phyloP scores from a whole-genome alignment of 2,888 invertebrate species.

The Salpingus planirostris region DNA sequence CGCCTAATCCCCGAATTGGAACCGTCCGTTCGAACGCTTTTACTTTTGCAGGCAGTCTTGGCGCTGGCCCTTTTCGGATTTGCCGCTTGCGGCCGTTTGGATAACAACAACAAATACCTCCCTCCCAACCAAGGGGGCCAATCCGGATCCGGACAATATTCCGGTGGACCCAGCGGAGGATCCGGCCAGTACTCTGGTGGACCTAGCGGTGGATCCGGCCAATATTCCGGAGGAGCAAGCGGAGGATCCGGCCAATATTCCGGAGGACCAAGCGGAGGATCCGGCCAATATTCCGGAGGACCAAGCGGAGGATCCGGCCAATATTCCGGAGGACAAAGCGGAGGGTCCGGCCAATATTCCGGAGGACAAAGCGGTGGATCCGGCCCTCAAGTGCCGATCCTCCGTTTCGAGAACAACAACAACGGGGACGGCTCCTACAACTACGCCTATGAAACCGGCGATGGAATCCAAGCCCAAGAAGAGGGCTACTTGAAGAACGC shows the following conservation, averaged over 20 bases:
- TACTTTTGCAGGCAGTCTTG: slow-evolving; percentile 20
- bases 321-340: slow-evolving; percentile 7
- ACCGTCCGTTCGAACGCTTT: slow-evolving; percentile 1
- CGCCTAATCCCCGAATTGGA: too few species aligned
- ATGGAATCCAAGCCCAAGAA: slow-evolving; percentile 44
- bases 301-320: slow-evolving; percentile 14
- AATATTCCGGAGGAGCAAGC: slow-evolving; percentile 9
- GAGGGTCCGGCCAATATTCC: slow-evolving; percentile 11
- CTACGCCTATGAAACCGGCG: slow-evolving; percentile 48
- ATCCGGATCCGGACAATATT: slow-evolving; percentile 13
- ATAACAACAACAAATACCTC: slow-evolving; percentile 23
- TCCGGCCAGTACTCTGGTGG: slow-evolving; percentile 7
- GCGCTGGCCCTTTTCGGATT: slow-evolving; percentile 25
- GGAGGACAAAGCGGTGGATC: slow-evolving; percentile 9
- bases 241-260: slow-evolving; percentile 7
- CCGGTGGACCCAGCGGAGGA: slow-evolving; percentile 4
- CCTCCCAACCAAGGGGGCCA: slow-evolving; percentile 15
- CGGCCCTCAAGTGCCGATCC: slow-evolving; percentile 26
- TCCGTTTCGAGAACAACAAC: slow-evolving; percentile 30
- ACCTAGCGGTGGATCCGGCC: slow-evolving; percentile 11
- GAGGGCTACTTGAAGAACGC: slow-evolving; percentile 25
- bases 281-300: slow-evolving; percentile 16
- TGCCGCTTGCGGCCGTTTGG: slow-evolving; percentile 27
- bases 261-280: slow-evolving; percentile 13
- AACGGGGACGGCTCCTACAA: slow-evolving; percentile 32